A percentile compares a stretch with the other conserved stretches of the same genome.
Evolutionary conservation across 1,140 invertebrate genomes (phyloP).

Genomic region (Macrobrachium rosenbergii): DNA sequence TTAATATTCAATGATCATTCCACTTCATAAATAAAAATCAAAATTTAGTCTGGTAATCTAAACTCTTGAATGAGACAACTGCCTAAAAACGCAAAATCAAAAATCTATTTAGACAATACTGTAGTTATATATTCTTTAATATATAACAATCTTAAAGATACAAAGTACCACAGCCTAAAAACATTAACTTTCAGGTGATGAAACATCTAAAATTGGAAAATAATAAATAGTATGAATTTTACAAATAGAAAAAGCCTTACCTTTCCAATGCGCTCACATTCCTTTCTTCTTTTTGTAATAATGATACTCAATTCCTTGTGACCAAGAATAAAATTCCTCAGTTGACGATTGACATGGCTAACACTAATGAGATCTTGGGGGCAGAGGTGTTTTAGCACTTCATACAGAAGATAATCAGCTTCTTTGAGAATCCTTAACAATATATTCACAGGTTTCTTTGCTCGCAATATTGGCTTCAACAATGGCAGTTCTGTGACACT

Average conservation of each 20-base stretch:
- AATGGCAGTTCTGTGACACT: background rate
- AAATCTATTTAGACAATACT: too few relatives aligned
- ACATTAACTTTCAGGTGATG: background rate
- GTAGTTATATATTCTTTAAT: too few relatives aligned
- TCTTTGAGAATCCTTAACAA: conserved; percentile 33
- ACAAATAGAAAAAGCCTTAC: conserved; percentile 9
- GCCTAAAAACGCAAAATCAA: too few relatives aligned
- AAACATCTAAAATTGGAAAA: background rate
- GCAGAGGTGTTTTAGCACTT: conserved; percentile 24
- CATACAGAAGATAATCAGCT: conserved; percentile 26
- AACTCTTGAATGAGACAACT: background rate
- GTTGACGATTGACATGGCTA: conserved; percentile 47
- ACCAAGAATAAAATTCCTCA: conserved; percentile 19
- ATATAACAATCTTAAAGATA: too few relatives aligned
- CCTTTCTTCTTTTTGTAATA: conserved; percentile 20
- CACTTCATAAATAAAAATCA: too few relatives aligned
- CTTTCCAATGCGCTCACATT: conserved; percentile 33
- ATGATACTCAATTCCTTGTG: conserved; percentile 18
- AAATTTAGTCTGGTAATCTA: too few relatives aligned
- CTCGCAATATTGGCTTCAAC: background rate
- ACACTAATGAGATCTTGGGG: conserved; percentile 25
- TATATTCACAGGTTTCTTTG: background rate
- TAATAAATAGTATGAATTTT: background rate
- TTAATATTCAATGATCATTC: too few relatives aligned
- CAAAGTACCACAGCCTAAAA: background rate